phyloP scores from a whole-genome alignment of 2,888 invertebrate genomes.

The Neocrepidodera transversa region DNA sequence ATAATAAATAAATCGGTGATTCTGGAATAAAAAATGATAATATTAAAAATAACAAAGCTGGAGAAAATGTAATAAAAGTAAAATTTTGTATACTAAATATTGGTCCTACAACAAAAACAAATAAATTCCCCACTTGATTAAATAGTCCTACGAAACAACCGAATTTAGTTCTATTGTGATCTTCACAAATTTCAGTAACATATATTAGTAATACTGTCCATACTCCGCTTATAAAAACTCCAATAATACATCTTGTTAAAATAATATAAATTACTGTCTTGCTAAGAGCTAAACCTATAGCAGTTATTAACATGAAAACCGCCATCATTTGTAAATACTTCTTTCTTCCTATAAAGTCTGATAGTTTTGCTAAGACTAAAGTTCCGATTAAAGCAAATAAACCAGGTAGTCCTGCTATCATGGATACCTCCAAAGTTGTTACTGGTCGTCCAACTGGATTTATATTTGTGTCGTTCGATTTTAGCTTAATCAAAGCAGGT shows the following conservation, averaged over 20 bases:
- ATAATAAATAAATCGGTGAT: constrained; percentile 35
- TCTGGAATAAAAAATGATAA: constrained; percentile 40
- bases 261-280: constrained; percentile 13
- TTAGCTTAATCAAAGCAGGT: constrained; percentile 23
- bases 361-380: constrained; percentile 26
- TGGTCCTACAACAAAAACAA: constrained; percentile 15
- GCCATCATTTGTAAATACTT: constrained; percentile 68
- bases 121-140: constrained; percentile 14
- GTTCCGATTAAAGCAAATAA: constrained; percentile 34
- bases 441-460: constrained; percentile 38
- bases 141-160: constrained; percentile 15
- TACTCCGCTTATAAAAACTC: neutral
- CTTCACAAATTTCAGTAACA: constrained; percentile 27
- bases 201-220: constrained; percentile 17
- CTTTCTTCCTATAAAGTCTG: constrained; percentile 65
- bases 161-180: constrained; percentile 7
- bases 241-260: neutral
- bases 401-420: too few relatives aligned
- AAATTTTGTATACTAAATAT: constrained; percentile 10
- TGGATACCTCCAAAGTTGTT: constrained; percentile 35
- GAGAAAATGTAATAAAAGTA: constrained; percentile 20
- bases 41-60: constrained; percentile 32
- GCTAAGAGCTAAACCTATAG: constrained; percentile 32
- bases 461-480: constrained; percentile 4
- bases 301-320: constrained; percentile 67